These are phyloP conservation scores for Caerostris extrusa DNA, from an alignment of 1,140 invertebrate genomes.

Conservation along the genomic window DNA sequence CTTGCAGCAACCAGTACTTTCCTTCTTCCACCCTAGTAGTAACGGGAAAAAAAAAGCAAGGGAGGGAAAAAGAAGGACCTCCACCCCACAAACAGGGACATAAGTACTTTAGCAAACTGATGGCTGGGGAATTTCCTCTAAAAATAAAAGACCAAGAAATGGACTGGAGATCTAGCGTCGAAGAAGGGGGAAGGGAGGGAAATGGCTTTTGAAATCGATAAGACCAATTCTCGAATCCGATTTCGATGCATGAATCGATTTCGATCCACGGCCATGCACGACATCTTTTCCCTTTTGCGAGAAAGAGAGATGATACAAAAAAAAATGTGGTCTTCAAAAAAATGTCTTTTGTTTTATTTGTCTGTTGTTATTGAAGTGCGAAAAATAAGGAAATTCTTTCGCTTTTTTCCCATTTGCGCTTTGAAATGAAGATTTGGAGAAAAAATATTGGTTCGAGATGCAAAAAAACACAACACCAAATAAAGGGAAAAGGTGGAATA, in stretches of 20 bases:
- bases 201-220: slow-evolving; percentile 70
- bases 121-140: slow-evolving; percentile 51
- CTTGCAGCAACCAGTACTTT: neutral
- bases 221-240: slow-evolving; percentile 66
- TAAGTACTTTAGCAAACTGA: slow-evolving; percentile 69
- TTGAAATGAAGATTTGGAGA: neutral
- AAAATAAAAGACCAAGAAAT: slow-evolving; percentile 51
- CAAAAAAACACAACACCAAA: no score
- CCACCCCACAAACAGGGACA: slow-evolving; percentile 29
- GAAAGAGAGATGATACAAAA: neutral
- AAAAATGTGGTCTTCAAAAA: neutral
- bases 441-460: neutral
- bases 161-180: neutral
- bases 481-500: no score
- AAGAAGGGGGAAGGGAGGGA: neutral
- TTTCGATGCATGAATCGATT: slow-evolving; percentile 56
- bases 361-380: neutral
- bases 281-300: neutral
- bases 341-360: neutral
- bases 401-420: neutral
- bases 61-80: neutral
- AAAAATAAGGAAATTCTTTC: slow-evolving; percentile 23
- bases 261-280: neutral
- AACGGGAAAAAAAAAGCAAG: neutral
- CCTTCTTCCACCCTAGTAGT: neutral